Conservation (phyloP, 2,888 invertebrate genomes). For the Nipponacmea schrenckii region DNA sequence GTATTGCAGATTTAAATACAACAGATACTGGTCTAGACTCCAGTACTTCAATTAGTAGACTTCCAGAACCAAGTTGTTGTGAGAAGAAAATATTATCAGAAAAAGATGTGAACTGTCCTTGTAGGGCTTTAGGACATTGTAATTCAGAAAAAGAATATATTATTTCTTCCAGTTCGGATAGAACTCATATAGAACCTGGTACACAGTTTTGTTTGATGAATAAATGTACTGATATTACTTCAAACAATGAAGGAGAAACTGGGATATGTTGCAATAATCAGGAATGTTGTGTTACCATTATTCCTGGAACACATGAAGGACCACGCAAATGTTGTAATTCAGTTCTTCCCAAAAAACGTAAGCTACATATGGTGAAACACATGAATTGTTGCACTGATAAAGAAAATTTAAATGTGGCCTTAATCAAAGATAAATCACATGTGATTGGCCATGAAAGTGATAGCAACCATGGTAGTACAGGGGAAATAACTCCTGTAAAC, state of each 20-base stretch:
- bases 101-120: not conserved
- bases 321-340: constrained; percentile 61
- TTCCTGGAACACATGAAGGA: constrained; percentile 50
- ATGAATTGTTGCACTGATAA: not conserved
- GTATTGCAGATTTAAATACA: not conserved
- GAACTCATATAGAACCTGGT: too few species aligned
- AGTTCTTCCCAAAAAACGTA: constrained; percentile 62
- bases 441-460: constrained; percentile 5
- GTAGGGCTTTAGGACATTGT: not conserved
- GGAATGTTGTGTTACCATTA: constrained; percentile 53
- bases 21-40: too few species aligned
- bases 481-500: not conserved
- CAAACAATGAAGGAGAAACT: not conserved
- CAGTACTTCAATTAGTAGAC: not conserved
- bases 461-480: not conserved
- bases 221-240: not conserved
- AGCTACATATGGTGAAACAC: constrained; percentile 55
- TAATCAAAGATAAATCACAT: not conserved
- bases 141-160: too few species aligned
- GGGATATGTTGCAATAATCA: constrained; percentile 47
- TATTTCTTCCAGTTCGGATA: too few species aligned
- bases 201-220: not conserved
- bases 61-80: not conserved
- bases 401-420: not conserved
- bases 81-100: not conserved